Evolutionary conservation across 2,888 invertebrate species (phyloP).

Genomic region (Hyles lineata): DNA sequence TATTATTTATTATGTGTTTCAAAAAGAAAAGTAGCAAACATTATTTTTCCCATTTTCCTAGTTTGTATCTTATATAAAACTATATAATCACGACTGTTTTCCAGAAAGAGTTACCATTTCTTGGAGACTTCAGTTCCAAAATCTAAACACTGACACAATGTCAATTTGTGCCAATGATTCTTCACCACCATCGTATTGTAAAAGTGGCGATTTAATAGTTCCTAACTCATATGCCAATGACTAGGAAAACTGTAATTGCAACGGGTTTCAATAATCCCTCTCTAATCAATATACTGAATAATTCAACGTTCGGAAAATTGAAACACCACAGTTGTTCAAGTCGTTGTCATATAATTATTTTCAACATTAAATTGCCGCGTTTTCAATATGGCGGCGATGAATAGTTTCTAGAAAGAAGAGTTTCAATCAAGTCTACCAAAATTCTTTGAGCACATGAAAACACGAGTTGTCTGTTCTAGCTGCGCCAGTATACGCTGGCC

Average conservation of each 20-base stretch:
- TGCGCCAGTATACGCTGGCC: slow-evolving; percentile 79
- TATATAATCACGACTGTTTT: not conserved
- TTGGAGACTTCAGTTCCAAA: not conserved
- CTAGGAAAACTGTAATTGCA: not conserved
- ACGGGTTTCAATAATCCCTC: not conserved
- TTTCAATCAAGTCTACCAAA: not conserved
- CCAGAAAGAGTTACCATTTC: not conserved
- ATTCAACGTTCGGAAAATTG: too few species aligned
- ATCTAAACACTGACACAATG: not conserved
- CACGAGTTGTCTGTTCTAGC: slow-evolving; percentile 79
- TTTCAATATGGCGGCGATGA: slow-evolving; percentile 3
- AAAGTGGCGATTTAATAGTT: not conserved
- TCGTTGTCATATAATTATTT: not conserved
- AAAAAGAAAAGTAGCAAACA: not conserved
- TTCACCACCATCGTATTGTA: slow-evolving; percentile 13
- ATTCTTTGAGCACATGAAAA: slow-evolving; percentile 28
- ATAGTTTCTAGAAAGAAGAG: not conserved
- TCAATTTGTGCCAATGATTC: not conserved
- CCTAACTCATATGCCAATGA: too few species aligned
- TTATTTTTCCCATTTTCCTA: not conserved
- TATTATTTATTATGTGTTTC: not conserved
- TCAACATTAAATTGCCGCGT: not conserved
- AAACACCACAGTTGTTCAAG: too few species aligned
- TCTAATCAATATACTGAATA: too few species aligned
- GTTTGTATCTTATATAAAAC: not conserved